Evolutionary conservation across 2,888 invertebrate genomes (phyloP).

Genomic region (Sphaeridia pumilis): DNA sequence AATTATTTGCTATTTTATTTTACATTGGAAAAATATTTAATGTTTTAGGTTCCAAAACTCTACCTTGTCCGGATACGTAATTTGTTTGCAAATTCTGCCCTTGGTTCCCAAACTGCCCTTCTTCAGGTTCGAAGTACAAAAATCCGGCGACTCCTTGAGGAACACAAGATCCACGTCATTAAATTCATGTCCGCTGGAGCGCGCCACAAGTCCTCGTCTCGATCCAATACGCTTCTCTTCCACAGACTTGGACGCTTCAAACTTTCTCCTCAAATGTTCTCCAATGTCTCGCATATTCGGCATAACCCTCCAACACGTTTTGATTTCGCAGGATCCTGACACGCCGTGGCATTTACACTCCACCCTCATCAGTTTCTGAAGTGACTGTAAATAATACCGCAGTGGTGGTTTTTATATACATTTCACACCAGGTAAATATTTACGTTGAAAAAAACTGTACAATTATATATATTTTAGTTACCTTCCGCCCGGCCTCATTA

Average conservation of each 20-base stretch:
- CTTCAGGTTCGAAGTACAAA: slow-evolving; percentile 38
- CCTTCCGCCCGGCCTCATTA: slow-evolving; percentile 42
- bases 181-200: slow-evolving; percentile 37
- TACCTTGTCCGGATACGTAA: slow-evolving; percentile 37
- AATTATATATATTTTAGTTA: too few species aligned
- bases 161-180: slow-evolving; percentile 40
- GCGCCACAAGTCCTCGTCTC: slow-evolving; percentile 36
- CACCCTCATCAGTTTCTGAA: slow-evolving; percentile 40
- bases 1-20: slow-evolving; percentile 18
- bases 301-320: slow-evolving; percentile 41
- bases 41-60: too few species aligned
- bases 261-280: slow-evolving; percentile 42
- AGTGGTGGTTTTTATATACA: too few species aligned
- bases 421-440: too few species aligned
- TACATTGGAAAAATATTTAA: background rate
- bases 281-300: slow-evolving; percentile 41
- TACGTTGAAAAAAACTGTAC: too few species aligned
- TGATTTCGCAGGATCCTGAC: slow-evolving; percentile 41
- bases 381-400: slow-evolving; percentile 38
- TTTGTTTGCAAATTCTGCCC: slow-evolving; percentile 39
- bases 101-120: slow-evolving; percentile 42
- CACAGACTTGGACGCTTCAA: slow-evolving; percentile 44
- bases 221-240: slow-evolving; percentile 38
- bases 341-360: slow-evolving; percentile 43
- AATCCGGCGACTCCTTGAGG: slow-evolving; percentile 39